These are phyloP conservation scores for Harpagoxenus sublaevis DNA, from an alignment of 2,888 invertebrate species.

Conservation along the genomic window DNA sequence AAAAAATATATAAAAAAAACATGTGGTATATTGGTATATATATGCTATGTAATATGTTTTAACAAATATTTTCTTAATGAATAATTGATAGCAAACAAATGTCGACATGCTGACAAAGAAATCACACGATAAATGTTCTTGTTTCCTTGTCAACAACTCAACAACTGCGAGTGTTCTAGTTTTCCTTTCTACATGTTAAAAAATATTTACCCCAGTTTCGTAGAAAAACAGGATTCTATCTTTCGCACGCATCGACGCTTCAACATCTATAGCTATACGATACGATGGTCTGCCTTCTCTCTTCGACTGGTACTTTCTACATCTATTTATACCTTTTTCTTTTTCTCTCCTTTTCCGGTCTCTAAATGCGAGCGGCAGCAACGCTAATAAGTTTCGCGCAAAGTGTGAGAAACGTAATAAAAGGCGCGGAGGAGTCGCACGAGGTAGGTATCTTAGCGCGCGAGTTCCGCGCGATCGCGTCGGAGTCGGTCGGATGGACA, in stretches of 20 bases:
- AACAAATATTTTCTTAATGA: not conserved
- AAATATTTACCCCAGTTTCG: not conserved
- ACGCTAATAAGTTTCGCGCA: not conserved
- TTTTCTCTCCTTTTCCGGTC: not conserved
- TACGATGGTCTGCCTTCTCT: not conserved
- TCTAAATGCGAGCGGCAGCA: not conserved
- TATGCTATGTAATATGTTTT: not conserved
- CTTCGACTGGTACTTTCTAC: not conserved
- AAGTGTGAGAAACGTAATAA: not conserved
- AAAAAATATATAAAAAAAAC: not conserved
- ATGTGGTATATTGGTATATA: too few species aligned
- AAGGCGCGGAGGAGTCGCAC: not conserved
- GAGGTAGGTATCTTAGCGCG: not conserved
- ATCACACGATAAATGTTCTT: not conserved
- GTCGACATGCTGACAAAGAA: too few species aligned
- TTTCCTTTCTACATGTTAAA: too few species aligned
- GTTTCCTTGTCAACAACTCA: not conserved
- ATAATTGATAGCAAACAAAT: not conserved
- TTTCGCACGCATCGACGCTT: not conserved
- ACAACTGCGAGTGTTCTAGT: not conserved
- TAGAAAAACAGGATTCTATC: not conserved
- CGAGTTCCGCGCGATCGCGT: conserved; percentile 6
- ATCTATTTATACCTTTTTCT: conserved; percentile 13
- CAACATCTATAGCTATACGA: not conserved
- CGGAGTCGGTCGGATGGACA: not conserved